Evolutionary conservation across 1,140 invertebrate species (phyloP).

Genomic region (Drosophila arawakana): DNA sequence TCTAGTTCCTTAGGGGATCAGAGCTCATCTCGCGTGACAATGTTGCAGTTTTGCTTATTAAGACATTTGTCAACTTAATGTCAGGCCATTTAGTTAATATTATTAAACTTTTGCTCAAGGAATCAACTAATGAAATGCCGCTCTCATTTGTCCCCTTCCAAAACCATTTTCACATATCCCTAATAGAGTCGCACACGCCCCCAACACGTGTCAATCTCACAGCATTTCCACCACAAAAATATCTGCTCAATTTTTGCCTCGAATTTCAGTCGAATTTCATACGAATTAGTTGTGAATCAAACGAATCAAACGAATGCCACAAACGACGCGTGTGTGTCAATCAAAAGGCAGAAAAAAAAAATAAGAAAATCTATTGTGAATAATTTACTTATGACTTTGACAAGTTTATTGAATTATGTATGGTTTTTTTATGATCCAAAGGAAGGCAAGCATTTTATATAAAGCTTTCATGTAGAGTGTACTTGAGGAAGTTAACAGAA

Average conservation of each 20-base stretch:
- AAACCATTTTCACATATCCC: conserved; percentile 10
- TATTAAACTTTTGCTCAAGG: conserved; percentile 58
- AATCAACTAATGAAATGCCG: conserved; percentile 44
- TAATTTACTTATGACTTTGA: conserved; percentile 76
- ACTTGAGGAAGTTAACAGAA: no score
- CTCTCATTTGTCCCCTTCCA: conserved; percentile 6
- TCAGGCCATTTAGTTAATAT: conserved; percentile 68
- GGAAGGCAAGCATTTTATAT: not conserved
- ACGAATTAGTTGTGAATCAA: conserved; percentile 57
- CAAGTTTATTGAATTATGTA: conserved; percentile 67
- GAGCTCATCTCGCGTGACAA: conserved; percentile 44
- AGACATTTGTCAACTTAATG: conserved; percentile 76
- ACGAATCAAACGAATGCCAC: conserved; percentile 65
- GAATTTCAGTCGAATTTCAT: conserved; percentile 35
- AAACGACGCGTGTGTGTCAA: conserved; percentile 73
- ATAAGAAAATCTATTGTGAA: conserved; percentile 64
- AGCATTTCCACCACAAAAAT: conserved; percentile 55
- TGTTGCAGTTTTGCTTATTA: conserved; percentile 61
- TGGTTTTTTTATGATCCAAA: conserved; percentile 12
- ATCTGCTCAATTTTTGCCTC: conserved; percentile 42
- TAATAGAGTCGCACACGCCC: conserved; percentile 46
- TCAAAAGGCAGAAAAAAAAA: conserved; percentile 41
- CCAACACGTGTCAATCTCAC: conserved; percentile 58
- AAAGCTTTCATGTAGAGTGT: not conserved
- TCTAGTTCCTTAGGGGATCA: conserved; percentile 42